Evolutionary conservation across 1,140 invertebrate genomes (phyloP), one percentile per base, ranked within the genome.

Genomic region (Caerostris extrusa): DNA sequence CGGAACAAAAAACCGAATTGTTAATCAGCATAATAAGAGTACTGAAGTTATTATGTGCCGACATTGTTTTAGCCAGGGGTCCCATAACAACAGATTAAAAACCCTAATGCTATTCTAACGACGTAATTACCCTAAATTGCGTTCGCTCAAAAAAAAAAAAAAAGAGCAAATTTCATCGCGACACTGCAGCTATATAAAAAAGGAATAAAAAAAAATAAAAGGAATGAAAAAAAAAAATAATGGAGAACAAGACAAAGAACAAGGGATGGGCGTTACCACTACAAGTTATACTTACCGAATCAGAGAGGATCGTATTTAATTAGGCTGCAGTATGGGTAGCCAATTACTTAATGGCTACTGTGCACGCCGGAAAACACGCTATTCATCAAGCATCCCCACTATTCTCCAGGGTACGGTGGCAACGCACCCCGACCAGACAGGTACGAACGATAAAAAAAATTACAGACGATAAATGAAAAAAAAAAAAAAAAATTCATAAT

Each of bases 301-400:
- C 91, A 93, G 53, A n/a, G n/a, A 87, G 83, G 93, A 90, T 93
- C 93, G 86, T 93, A 67, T 93, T 93, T 93, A 93, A 93, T 93
- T 93, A 93, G 93, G 86, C 50, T 77, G 14, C 87, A 82, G 86
- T 90, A 89, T 82, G 19, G 86, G 19, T n/a, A 67, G 93, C 93
- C 93, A 93, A 93, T 93, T 93, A 93, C 93, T n/a, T 93, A 93
- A 93, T 93, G 93, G 93, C 93, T 93, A 93, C 87, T 89, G 92
- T 93, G 88, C 92, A 93, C n/a, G n/a, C 92, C 92, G 10, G 82
- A 86, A 92, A 92, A 85, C 50, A n/a, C 57, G 91, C 91, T 85
- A 92, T 92, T 92, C 91, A 92, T 92, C 91, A 92, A 61, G 17
- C 82, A 57, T 82, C n/a, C 56, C 71, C 55, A 19, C 14, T 3